These are phyloP conservation scores for Bombus polaris DNA, from an alignment of 1,140 invertebrate species.

Conservation along the genomic window DNA sequence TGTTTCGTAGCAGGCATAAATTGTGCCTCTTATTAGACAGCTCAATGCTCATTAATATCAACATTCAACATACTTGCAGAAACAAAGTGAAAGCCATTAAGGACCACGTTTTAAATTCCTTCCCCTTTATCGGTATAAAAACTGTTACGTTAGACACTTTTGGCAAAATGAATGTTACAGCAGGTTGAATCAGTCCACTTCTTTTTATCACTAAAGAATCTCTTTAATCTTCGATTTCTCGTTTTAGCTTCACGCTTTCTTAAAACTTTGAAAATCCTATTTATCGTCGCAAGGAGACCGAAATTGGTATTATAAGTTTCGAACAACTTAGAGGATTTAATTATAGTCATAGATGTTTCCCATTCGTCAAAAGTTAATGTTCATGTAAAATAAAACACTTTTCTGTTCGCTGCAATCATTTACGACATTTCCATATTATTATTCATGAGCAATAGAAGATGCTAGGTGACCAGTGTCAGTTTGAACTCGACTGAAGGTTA, in stretches of 20 bases:
- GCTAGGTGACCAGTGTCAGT: conserved; percentile 3
- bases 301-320: not conserved
- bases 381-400: not conserved
- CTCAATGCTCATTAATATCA: no score
- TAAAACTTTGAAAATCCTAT: no score
- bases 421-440: not conserved
- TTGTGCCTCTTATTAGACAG: no score
- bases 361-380: no score
- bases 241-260: not conserved
- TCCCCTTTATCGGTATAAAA: not conserved
- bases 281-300: no score
- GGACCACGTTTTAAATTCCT: not conserved
- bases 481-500: conserved; percentile 64
- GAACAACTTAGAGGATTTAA: fast-evolving
- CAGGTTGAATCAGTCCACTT: not conserved
- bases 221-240: not conserved
- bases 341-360: no score
- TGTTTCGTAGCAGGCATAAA: no score
- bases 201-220: not conserved
- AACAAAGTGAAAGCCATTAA: not conserved
- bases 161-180: not conserved
- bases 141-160: not conserved
- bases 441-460: not conserved
- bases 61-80: no score
- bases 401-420: not conserved